Evolutionary conservation across 30 jellyfish, hydroid and myxozoan species (phyloP), one percentile per base, ranked within the genome.

Genomic region (Euphysa ruthae): DNA sequence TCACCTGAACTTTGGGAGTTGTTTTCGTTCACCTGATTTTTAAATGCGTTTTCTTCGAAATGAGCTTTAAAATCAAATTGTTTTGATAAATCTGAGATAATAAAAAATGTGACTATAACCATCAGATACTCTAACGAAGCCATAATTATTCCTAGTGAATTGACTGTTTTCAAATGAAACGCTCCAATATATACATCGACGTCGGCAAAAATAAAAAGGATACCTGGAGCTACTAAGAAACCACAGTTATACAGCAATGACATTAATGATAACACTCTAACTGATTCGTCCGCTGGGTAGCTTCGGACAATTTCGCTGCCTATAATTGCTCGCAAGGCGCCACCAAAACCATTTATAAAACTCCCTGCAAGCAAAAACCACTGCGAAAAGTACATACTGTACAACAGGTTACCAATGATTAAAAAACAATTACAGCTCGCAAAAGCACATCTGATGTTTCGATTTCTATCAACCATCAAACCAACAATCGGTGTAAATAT

Each of bases 291-390:
- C 3, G 63, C 44, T 4, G 78, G 78, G 35, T 55, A 54, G n/a
- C 32, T 13, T 10, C 68, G 51, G n/a, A 66, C 68, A 6, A 75
- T 49, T 65, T 75, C 89, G 13, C 89, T 63, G 26, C 43, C 15
- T 13, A 69, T 75, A 6, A 69, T 75, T 4, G 83, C 54, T 16
- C 79, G 32, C 22, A 55, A 26, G n/a, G n/a, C n/a, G n/a, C 79
- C 78, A 12, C 60, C 89, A 19, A 33, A 44, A 4, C 89, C 89
- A 32, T 74, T 42, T 12, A 75, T 43, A 19, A 75, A 66, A 14
- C 89, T 79, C 1, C 89, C 89, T 15, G 25, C 3, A 13, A 75
- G 38, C 63, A 58, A 44, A 3, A 63, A 16, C 89, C 80, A 35
- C 0, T 74, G 84, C 12, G 89, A 75, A 58, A 46, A 75, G 7